Base-by-base conservation (phyloP, 2,888 invertebrate genomes). In the Cataglyphis altisquamis region DNA sequence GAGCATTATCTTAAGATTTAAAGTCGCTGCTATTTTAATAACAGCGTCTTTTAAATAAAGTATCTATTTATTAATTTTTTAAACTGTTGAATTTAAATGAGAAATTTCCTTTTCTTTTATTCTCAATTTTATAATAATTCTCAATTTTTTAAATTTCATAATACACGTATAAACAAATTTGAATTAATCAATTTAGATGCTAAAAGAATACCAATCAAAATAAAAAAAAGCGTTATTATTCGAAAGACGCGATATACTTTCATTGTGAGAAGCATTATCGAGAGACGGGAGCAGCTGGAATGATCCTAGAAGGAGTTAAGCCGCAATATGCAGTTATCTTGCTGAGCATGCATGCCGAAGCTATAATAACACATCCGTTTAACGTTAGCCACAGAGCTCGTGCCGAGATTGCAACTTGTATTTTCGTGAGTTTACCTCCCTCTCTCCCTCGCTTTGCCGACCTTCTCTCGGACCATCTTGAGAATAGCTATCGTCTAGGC, bases 311-410 rank as follows among this genome's bases (percentile, higher is more conserved):
- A 80, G 63, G 84, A 80, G 85, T 89, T 90, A 88, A 89, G 86
- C 85, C 88, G 87, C 91, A 91, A 91, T 91, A 91, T 91, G 91
- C 91, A 91, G 91, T 91, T 91, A 90, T 87, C 87, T 70, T 62
- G 68, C 68, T 68, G 78, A 68, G 85, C 85, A 66, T 84, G 85
- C 84, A 81, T 81, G 80, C 77, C 74, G 70, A 83, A 82, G 83
- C 87, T 83, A 91, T 91, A 89, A 89, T 89, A 90, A 91, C 90
- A 88, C 87, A 81, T 90, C 87, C 89, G 87, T 88, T 91, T 89
- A 88, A 88, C 88, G 89, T 87, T 83, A 72, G 77, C 84, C 83
- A 52, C 72, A 39, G 66, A 82, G 72, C 82, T 48, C 52, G 84
- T 70, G 83, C 75, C 39, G 90, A 91, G 91, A 92, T 91, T 91